Evolutionary conservation across 1,140 invertebrate genomes (phyloP).

Genomic region (Drosophila suzukii): DNA sequence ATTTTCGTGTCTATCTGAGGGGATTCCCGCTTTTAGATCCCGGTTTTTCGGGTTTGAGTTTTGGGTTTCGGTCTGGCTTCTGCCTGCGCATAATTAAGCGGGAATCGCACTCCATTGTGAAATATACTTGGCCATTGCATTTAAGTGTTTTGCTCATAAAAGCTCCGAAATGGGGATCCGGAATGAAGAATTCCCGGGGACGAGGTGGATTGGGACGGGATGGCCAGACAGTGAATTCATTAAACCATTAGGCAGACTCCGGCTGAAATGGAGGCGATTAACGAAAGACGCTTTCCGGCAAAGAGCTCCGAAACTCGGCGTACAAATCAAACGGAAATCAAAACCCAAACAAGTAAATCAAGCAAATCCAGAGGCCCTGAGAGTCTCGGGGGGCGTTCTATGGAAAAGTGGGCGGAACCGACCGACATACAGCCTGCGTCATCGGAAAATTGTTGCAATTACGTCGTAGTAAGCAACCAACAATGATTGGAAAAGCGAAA

Average conservation of each 20-base stretch:
- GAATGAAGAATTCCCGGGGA: constrained; percentile 1
- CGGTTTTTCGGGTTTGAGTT: constrained; percentile 8
- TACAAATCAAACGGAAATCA: constrained; percentile 66
- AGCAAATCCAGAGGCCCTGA: constrained; percentile 15
- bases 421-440: constrained; percentile 35
- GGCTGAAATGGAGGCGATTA: constrained; percentile 41
- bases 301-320: constrained; percentile 3
- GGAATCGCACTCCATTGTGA: constrained; percentile 50
- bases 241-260: constrained; percentile 62
- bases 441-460: constrained; percentile 75
- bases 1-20: constrained; percentile 8
- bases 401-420: constrained; percentile 3
- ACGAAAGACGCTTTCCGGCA: constrained; percentile 45
- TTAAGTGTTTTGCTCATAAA: constrained; percentile 57
- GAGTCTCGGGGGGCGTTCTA: constrained; percentile 3
- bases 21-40: not conserved
- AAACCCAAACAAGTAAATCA: constrained; percentile 64
- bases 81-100: constrained; percentile 72
- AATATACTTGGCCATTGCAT: constrained; percentile 56
- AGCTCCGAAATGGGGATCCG: constrained; percentile 9
- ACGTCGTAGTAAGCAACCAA: constrained; percentile 57
- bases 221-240: constrained; percentile 48
- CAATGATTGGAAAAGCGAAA: constrained; percentile 29
- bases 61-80: constrained; percentile 16
- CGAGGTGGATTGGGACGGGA: not conserved